Base-by-base conservation (phyloP, 2,888 invertebrate genomes). In the Cyclophora albipunctata region DNA sequence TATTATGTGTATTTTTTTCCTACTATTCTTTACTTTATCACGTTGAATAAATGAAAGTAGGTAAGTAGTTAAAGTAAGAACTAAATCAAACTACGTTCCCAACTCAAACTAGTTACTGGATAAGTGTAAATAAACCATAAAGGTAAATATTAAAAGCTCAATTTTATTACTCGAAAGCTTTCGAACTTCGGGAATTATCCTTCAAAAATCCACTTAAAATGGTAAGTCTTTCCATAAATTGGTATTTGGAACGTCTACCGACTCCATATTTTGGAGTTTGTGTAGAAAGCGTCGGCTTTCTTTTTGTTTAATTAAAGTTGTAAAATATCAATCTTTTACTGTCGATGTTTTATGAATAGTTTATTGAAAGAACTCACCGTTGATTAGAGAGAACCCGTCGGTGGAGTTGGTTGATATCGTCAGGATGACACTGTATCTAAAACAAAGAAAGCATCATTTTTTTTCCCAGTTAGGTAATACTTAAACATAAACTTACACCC, bases 371-470 rank as follows among this genome's bases (percentile, higher is more conserved):
- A 37, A 37, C 37, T 37, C 37, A 85, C 87, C 86, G 78, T 83
- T 85, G 70, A 82, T 83, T 67, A 86, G 75, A 57, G 81, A 67
- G 66, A 83, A 84, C 50, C 84, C 84, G 73, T 84, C 84, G 6
- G 81, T 75, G 7, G 83, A 74, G 69, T 77, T 81, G 47, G 85
- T 83, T 5, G 84, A 78, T 74, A 85, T 84, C 51, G 85, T 86
- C 72, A 86, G 74, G 60, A 83, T 84, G 55, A 84, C 84, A 71
- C 84, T 85, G 64, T 84, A 86, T 76, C 87, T 87, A 81, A 47
- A 61, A 71, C 71, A 67, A 75, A 73, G 65, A 50, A 61, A 53
- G 53, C 48, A 42, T 7, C 7, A 20, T 5, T 20, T 3, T 42
- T 42, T 42, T 4, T 20, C 20, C 3, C 20, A 42, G 20, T 40